Conservation (phyloP, 2,797 vertebrate species). For the Sebastes iracundus region DNA sequence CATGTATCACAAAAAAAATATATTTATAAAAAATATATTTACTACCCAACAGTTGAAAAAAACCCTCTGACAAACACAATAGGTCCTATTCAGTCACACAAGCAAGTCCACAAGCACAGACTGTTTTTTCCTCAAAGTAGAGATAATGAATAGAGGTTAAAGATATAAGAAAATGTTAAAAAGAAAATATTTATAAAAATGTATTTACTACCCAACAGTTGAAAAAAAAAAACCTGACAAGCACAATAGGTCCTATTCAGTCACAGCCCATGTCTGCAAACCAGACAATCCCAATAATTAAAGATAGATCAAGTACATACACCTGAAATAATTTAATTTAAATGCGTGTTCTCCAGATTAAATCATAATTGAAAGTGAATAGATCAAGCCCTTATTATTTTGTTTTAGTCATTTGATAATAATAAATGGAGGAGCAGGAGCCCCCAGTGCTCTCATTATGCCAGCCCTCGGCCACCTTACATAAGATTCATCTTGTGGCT, state of each 20-base stretch:
- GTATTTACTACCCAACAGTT: not conserved
- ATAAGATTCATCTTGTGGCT: conserved; percentile 88
- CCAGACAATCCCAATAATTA: conserved; percentile 45
- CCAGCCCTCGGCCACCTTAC: conserved; percentile 71
- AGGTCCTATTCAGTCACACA: not conserved
- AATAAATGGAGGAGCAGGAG: conserved; percentile 63
- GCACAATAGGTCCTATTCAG: not conserved
- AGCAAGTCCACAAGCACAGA: not conserved
- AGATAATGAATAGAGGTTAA: not conserved
- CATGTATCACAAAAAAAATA: too few relatives aligned
- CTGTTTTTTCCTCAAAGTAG: not conserved
- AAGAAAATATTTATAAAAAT: not conserved
- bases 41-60: too few relatives aligned
- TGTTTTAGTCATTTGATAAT: conserved; percentile 76
- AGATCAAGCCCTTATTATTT: conserved; percentile 72
- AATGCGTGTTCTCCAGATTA: conserved; percentile 54
- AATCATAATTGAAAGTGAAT: conserved; percentile 73
- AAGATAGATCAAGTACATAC: conserved; percentile 59
- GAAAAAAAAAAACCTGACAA: not conserved
- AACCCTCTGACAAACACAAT: rapidly evolving
- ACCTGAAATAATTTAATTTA: conserved; percentile 73
- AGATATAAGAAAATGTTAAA: not conserved
- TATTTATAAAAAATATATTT: too few relatives aligned
- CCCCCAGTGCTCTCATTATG: conserved; percentile 69
- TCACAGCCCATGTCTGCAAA: not conserved